These are phyloP conservation scores for Halcyon senegalensis DNA, from an alignment of 2,113 vertebrate genomes.

Conservation along the genomic window DNA sequence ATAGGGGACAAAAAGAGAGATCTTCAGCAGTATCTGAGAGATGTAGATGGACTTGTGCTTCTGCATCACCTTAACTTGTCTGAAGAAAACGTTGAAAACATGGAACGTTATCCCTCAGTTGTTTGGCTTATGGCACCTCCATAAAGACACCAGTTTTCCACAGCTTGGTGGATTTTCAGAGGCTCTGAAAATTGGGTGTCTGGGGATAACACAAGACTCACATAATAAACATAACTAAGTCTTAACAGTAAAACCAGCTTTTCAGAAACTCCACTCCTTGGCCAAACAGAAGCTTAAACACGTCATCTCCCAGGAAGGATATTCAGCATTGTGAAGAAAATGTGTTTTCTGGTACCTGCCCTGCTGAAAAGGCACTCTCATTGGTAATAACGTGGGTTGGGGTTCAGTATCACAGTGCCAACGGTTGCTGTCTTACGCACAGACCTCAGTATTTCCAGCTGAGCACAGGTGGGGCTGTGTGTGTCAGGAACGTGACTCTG, in stretches of 20 bases:
- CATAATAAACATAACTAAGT: not conserved
- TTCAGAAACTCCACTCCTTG: not conserved
- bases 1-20: not conserved
- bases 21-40: not conserved
- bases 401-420: not conserved
- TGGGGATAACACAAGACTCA: not conserved
- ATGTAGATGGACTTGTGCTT: not conserved
- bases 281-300: not conserved
- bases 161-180: rapidly evolving
- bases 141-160: not conserved
- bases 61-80: not conserved
- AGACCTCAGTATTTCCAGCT: not conserved
- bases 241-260: not conserved
- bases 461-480: not conserved
- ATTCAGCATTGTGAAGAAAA: not conserved
- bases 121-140: not conserved
- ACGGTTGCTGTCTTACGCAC: not conserved
- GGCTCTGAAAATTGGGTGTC: rapidly evolving
- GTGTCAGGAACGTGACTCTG: not conserved
- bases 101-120: not conserved
- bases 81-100: not conserved
- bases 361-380: not conserved
- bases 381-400: not conserved
- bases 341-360: not conserved
- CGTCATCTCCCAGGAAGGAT: not conserved